phyloP scores from a whole-genome alignment of 2,888 invertebrate species.

The Luperina nickerlii region DNA sequence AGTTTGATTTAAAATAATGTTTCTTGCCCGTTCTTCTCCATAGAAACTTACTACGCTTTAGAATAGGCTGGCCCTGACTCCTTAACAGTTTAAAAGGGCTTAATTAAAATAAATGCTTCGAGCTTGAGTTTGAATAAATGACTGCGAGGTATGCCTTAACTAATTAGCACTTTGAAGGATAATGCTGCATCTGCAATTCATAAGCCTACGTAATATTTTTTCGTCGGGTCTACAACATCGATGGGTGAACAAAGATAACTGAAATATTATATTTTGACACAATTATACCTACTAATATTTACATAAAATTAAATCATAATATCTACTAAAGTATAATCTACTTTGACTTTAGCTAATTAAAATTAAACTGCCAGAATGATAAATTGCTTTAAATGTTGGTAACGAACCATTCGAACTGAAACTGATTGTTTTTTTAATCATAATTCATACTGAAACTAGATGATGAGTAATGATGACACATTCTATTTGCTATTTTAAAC shows the following conservation, averaged over 20 bases:
- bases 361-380: conserved; percentile 46
- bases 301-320: neutral
- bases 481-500: conserved; percentile 79
- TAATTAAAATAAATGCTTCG: neutral
- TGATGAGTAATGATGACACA: conserved; percentile 51
- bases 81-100: neutral
- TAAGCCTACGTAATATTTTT: neutral
- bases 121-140: neutral
- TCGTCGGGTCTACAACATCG: neutral
- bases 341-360: conserved; percentile 18
- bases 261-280: neutral
- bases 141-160: neutral
- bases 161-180: neutral
- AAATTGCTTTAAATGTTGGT: conserved; percentile 27
- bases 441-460: conserved; percentile 52
- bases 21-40: neutral
- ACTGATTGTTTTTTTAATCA: conserved; percentile 26
- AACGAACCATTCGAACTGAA: conserved; percentile 37
- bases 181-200: neutral
- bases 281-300: conserved; percentile 21
- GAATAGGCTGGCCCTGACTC: neutral
- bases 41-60: neutral
- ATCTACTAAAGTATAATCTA: no score
- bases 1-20: neutral
- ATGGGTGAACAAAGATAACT: neutral